phyloP scores from a whole-genome alignment of 2,113 vertebrate species.

The Ivindomyrus marchei region DNA sequence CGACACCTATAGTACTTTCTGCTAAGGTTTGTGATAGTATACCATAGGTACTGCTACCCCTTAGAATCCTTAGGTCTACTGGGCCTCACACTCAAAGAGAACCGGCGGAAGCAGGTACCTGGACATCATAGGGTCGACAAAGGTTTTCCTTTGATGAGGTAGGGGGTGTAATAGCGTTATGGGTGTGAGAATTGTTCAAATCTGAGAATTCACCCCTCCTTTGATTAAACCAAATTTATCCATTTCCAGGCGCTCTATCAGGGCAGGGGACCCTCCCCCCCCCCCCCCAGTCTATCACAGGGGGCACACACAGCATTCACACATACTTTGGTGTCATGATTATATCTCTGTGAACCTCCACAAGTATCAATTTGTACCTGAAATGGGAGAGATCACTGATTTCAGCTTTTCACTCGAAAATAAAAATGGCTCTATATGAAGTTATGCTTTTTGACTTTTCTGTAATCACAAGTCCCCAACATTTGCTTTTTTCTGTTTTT shows the following conservation, averaged over 20 bases:
- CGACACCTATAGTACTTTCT: constrained; percentile 6
- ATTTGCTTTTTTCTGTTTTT: neutral
- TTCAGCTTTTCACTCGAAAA: neutral
- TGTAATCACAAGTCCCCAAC: neutral
- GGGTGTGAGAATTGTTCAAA: neutral
- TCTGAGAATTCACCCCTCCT: neutral
- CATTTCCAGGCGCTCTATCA: neutral
- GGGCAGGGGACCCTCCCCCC: neutral
- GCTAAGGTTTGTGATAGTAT: constrained; percentile 21
- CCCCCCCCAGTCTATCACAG: neutral
- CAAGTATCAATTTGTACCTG: neutral
- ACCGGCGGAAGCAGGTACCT: constrained; percentile 23
- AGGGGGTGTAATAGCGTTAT: neutral
- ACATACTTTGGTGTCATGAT: neutral
- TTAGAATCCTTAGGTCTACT: constrained; percentile 1
- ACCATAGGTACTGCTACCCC: constrained; percentile 11
- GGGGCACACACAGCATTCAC: neutral
- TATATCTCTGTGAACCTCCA: neutral
- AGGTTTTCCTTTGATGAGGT: neutral
- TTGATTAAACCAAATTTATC: neutral
- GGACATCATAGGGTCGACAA: neutral
- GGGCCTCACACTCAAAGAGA: neutral
- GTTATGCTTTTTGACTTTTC: neutral
- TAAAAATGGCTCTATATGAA: neutral
- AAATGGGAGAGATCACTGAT: neutral